Percentiles rank a stretch among this genome's conserved stretches.
These are phyloP conservation scores for Micoletzkya japonica DNA, from an alignment of 2,888 invertebrate species.

Conservation along the genomic window DNA sequence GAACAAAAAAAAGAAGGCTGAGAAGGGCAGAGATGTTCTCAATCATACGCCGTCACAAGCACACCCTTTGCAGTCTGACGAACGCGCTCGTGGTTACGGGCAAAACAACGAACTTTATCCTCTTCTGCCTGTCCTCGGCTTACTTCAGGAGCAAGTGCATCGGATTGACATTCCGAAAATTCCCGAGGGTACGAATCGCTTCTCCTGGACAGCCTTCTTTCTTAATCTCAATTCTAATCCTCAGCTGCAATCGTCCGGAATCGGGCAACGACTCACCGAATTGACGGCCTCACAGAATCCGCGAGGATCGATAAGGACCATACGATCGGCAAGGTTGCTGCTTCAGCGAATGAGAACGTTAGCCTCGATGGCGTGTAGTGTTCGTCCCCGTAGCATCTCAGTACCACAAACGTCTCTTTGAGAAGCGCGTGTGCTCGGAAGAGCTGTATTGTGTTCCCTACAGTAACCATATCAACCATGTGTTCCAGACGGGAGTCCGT, in stretches of 20 bases:
- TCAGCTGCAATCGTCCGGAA: slow-evolving; percentile 43
- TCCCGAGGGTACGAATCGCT: slow-evolving; percentile 45
- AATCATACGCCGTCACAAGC: too few relatives aligned
- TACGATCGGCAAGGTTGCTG: slow-evolving; percentile 34
- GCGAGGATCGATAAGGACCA: slow-evolving; percentile 39
- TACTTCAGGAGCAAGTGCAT: slow-evolving; percentile 58
- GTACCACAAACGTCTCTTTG: too few relatives aligned
- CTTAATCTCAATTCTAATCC: slow-evolving; percentile 14
- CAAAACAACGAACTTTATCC: slow-evolving; percentile 59
- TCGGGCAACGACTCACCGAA: slow-evolving; percentile 40
- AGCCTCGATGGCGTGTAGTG: too few relatives aligned
- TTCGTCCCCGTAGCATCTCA: too few relatives aligned
- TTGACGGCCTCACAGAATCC: slow-evolving; percentile 34
- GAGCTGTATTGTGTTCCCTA: too few relatives aligned
- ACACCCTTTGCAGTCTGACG: slow-evolving; percentile 51
- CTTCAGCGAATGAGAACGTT: too few relatives aligned
- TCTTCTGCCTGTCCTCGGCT: slow-evolving; percentile 60
- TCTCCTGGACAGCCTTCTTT: background rate
- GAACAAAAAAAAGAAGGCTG: too few relatives aligned
- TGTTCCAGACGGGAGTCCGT: slow-evolving; percentile 12
- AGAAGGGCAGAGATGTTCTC: background rate
- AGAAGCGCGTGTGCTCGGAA: too few relatives aligned
- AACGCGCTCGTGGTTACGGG: slow-evolving; percentile 60
- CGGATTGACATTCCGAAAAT: slow-evolving; percentile 50
- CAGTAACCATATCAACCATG: too few relatives aligned